Percentiles rank a stretch among this genome's conserved stretches.
These are phyloP conservation scores for Lydus trimaculatus DNA, from an alignment of 2,888 invertebrate species.

Conservation along the genomic window DNA sequence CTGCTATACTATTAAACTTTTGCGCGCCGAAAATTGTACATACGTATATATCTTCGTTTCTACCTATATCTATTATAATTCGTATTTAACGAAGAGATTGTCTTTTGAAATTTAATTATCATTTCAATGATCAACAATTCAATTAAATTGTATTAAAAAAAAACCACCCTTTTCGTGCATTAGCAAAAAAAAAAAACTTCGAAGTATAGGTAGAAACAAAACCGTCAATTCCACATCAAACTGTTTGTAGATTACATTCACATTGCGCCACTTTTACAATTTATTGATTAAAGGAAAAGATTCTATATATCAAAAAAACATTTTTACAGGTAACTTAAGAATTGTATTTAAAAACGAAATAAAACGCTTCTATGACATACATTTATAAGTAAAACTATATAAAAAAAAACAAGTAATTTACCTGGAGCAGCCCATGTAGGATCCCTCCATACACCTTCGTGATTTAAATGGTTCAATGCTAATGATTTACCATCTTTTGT, in stretches of 20 bases:
- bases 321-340: too few relatives aligned
- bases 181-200: neutral
- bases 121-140: neutral
- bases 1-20: neutral
- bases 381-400: neutral
- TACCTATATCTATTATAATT: too few relatives aligned
- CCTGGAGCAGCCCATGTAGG: constrained; percentile 94
- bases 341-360: too few relatives aligned
- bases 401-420: constrained; percentile 53
- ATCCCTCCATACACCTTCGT: constrained; percentile 87
- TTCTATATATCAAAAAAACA: neutral
- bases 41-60: neutral
- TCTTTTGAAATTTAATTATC: neutral
- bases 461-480: constrained; percentile 77
- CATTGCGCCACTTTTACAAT: constrained; percentile 7
- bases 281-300: constrained; percentile 8
- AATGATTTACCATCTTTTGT: constrained; percentile 78
- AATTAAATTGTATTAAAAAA: neutral
- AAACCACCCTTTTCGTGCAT: neutral
- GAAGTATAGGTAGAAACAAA: neutral
- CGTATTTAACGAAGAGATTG: neutral
- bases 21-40: neutral
- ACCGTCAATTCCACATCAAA: neutral
- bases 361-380: constrained; percentile 5
- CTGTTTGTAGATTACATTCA: neutral